Conservation (phyloP, 2,797 vertebrate species). For the Enteromius trimaculatus region DNA sequence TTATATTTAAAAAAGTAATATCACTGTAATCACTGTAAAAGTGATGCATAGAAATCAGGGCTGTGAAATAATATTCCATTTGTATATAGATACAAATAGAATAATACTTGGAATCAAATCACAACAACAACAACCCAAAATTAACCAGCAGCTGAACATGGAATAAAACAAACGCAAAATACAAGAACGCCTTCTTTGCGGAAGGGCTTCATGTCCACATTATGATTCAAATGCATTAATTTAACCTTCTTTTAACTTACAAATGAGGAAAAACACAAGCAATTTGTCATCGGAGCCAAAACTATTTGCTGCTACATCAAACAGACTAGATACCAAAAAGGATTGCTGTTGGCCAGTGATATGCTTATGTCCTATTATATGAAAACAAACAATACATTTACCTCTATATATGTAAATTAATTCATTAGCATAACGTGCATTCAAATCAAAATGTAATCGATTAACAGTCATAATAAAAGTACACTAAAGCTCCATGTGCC, state of each 20-base stretch:
- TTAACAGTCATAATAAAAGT: constrained; percentile 1
- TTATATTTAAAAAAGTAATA: too few species aligned
- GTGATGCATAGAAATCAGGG: neutral
- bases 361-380: neutral
- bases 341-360: neutral
- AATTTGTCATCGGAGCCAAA: neutral
- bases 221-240: neutral
- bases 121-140: neutral
- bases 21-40: too few species aligned
- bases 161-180: neutral
- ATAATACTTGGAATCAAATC: too few species aligned
- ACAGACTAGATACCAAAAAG: neutral
- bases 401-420: constrained; percentile 1
- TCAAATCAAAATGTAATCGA: neutral
- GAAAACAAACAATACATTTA: constrained; percentile 7
- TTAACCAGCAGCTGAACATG: neutral
- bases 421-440: neutral
- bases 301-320: neutral
- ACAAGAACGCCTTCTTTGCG: neutral
- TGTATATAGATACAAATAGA: neutral
- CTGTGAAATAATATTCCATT: neutral
- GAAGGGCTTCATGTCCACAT: neutral
- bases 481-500: neutral
- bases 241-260: neutral
- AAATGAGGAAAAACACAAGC: neutral